Evolutionary conservation across 2,797 vertebrate genomes (phyloP).

Genomic region (Natrix natrix): DNA sequence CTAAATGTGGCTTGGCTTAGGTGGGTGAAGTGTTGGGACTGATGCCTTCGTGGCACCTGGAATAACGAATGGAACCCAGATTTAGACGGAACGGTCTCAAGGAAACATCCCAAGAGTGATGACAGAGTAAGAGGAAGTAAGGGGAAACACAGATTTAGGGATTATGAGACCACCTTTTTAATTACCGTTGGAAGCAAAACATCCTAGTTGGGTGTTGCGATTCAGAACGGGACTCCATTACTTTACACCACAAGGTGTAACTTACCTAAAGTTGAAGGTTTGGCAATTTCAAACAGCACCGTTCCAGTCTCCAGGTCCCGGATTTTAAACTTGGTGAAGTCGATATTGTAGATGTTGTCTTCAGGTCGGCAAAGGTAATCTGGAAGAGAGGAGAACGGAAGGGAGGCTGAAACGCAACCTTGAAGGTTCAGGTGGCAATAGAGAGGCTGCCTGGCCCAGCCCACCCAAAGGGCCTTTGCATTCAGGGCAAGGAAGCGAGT

Average conservation of each 20-base stretch:
- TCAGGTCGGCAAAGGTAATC: slow-evolving; percentile 96
- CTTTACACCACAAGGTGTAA: background rate
- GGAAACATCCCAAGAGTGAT: background rate
- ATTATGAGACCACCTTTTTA: background rate
- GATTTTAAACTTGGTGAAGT: slow-evolving; percentile 98
- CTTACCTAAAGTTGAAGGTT: slow-evolving; percentile 85
- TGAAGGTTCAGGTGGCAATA: background rate
- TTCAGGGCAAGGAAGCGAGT: background rate
- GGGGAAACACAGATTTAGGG: background rate
- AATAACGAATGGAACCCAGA: background rate
- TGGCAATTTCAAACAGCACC: slow-evolving; percentile 98
- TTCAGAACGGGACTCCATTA: fast-evolving
- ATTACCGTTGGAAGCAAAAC: background rate
- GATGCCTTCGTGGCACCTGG: background rate
- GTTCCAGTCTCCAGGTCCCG: slow-evolving; percentile 94
- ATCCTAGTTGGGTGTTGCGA: background rate
- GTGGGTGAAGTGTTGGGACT: background rate
- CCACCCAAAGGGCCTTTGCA: background rate
- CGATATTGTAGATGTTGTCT: slow-evolving; percentile 93
- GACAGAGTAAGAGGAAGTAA: background rate
- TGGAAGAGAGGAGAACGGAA: slow-evolving; percentile 39
- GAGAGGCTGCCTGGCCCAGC: background rate
- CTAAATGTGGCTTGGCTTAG: background rate
- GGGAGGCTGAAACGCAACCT: background rate
- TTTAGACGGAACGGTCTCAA: background rate